These are phyloP conservation scores for Vulpes vulpes DNA, from an alignment of 2,113 vertebrate genomes.

Conservation along the genomic window DNA sequence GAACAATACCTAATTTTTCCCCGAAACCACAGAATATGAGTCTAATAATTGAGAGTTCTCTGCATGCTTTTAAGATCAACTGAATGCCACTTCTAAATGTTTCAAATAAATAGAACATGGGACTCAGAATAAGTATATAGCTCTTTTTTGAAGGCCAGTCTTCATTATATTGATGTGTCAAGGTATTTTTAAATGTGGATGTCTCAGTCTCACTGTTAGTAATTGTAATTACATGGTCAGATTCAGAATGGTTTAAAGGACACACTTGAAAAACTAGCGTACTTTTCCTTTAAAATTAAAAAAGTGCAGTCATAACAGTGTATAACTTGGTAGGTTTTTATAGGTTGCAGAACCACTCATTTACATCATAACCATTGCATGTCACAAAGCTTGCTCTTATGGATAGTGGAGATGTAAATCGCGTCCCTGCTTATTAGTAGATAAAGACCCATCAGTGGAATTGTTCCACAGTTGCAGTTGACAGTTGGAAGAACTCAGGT, in stretches of 20 bases:
- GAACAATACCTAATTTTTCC: background rate
- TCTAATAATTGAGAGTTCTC: background rate
- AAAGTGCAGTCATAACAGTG: background rate
- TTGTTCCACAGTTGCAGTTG: background rate
- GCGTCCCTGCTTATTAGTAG: background rate
- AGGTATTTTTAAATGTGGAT: background rate
- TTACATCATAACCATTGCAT: background rate
- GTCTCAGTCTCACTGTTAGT: background rate
- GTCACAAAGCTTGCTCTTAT: background rate
- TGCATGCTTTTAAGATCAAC: background rate
- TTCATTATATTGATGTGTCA: background rate
- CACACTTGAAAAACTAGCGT: background rate
- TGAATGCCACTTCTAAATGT: background rate
- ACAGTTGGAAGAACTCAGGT: background rate
- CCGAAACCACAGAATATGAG: background rate
- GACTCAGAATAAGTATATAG: background rate
- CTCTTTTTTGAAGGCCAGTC: background rate
- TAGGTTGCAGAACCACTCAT: background rate
- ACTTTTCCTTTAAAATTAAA: slow-evolving; percentile 6
- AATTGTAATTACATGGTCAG: background rate
- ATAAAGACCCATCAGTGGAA: background rate
- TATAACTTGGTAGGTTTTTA: background rate
- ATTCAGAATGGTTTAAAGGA: background rate
- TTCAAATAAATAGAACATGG: background rate
- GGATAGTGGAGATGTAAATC: background rate